A percentile compares a stretch with the other conserved stretches of the same genome.
These are phyloP conservation scores for Pantelozetes paolii DNA, from an alignment of 2,888 invertebrate genomes.

Conservation along the genomic window DNA sequence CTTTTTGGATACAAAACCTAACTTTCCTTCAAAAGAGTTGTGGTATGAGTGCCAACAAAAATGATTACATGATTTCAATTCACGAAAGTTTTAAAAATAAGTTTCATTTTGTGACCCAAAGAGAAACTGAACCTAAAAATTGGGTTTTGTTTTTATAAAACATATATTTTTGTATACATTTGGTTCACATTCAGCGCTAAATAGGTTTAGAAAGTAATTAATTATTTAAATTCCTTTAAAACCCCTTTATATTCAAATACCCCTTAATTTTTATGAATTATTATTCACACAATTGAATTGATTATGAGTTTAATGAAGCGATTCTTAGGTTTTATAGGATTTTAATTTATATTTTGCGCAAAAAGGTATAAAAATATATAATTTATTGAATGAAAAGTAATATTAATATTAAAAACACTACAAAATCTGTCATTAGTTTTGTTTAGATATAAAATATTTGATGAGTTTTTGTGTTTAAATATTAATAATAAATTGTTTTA, in stretches of 20 bases:
- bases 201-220: too few relatives aligned
- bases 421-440: constrained; percentile 11
- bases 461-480: not conserved
- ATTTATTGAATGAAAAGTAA: not conserved
- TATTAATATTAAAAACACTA: too few relatives aligned
- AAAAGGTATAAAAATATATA: constrained; percentile 4
- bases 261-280: too few relatives aligned
- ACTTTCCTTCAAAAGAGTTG: not conserved
- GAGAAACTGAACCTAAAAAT: too few relatives aligned
- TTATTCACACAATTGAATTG: too few relatives aligned
- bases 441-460: not conserved
- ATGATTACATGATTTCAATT: not conserved
- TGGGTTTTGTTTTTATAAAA: constrained; percentile 1
- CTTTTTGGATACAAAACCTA: not conserved
- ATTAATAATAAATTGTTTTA: not conserved
- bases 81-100: not conserved
- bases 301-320: constrained; percentile 7
- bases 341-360: not conserved
- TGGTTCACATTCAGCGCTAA: too few relatives aligned
- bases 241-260: too few relatives aligned
- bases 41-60: constrained; percentile 13
- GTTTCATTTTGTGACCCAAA: constrained; percentile 18
- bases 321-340: not conserved
- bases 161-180: too few relatives aligned
- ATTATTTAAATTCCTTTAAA: too few relatives aligned